Base-by-base conservation (phyloP, 2,888 invertebrate genomes). In the Coenonympha arcania region DNA sequence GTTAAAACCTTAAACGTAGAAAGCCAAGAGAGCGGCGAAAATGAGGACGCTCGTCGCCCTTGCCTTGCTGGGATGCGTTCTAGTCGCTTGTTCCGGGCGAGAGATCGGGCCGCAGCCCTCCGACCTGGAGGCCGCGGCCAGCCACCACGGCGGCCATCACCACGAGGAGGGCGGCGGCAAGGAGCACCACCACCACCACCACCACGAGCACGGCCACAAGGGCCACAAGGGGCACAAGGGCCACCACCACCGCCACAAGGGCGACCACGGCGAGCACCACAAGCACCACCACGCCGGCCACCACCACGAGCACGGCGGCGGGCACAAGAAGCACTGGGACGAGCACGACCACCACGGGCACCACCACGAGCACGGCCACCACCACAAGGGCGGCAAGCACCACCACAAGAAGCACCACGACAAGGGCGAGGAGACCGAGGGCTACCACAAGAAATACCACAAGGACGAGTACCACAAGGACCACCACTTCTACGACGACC, bases 401-500 rank as follows among this genome's bases (percentile, higher is more conserved):
- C 91, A 91, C 31, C 92, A 93, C 67, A 93, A 94, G 72, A 93
- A 93, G 67, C 93, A 93, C 31, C 93, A 93, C 77, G 94, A 94
- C 69, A 94, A 94, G 70, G 94, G 93, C 0, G 92, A 93, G 65
- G 93, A 94, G 64, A 92, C 92, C 40, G 90, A 92, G 57, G 94
- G 94, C 6, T 94, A 92, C 74, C 94, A 95, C 71, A 92, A 94
- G 78, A 94, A 94, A 66, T 91, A 92, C 64, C 93, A 94, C 75
- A 95, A 95, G 72, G 94, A 95, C 69, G 95, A 95, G 71, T 94
- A 91, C 75, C 91, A 93, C 68, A 95, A 95, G 75, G 92, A 94
- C 66, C 94, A 94, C 72, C 93, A 94, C 85, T 95, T 95, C 88
- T 95, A 95, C 77, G 94, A 95, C 63, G 94, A 95, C 70, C 91